Percentiles rank a stretch among this genome's conserved stretches.
phyloP scores from a whole-genome alignment of 2,888 invertebrate species.

The Mimachlamys varia region DNA sequence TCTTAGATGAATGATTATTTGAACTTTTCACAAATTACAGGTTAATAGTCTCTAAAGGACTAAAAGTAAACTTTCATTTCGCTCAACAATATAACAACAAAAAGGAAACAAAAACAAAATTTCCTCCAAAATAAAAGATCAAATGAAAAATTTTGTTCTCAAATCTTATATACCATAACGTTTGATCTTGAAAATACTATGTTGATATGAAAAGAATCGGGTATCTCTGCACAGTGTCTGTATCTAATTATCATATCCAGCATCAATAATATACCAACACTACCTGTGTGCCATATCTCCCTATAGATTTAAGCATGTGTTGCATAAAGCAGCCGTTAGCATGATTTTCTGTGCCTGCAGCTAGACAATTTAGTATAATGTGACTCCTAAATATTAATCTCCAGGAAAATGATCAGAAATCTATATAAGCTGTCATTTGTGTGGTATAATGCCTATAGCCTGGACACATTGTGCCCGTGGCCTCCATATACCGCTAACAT shows the following conservation, averaged over 20 bases:
- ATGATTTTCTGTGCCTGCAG: slow-evolving; percentile 31
- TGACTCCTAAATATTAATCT: slow-evolving; percentile 31
- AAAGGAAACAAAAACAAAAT: too few species aligned
- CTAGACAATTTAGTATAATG: not conserved
- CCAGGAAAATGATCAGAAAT: slow-evolving; percentile 31
- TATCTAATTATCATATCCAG: not conserved
- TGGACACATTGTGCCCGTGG: not conserved
- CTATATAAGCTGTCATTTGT: slow-evolving; percentile 31
- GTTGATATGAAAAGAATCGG: too few species aligned
- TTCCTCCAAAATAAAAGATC: too few species aligned
- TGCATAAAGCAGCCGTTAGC: not conserved
- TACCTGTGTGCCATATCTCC: not conserved
- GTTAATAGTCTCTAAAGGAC: too few species aligned
- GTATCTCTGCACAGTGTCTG: too few species aligned
- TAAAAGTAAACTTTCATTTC: too few species aligned
- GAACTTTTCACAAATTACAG: too few species aligned
- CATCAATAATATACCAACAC: not conserved
- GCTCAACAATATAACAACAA: too few species aligned
- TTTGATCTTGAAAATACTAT: too few species aligned
- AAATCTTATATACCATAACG: too few species aligned
- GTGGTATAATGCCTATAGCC: not conserved
- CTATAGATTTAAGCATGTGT: not conserved
- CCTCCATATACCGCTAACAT: not conserved
- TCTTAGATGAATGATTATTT: too few species aligned
- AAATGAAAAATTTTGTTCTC: too few species aligned